A percentile compares a stretch with the other conserved stretches of the same genome.
phyloP scores from a whole-genome alignment of 2,797 vertebrate genomes.

The Mionectes olivaceus region DNA sequence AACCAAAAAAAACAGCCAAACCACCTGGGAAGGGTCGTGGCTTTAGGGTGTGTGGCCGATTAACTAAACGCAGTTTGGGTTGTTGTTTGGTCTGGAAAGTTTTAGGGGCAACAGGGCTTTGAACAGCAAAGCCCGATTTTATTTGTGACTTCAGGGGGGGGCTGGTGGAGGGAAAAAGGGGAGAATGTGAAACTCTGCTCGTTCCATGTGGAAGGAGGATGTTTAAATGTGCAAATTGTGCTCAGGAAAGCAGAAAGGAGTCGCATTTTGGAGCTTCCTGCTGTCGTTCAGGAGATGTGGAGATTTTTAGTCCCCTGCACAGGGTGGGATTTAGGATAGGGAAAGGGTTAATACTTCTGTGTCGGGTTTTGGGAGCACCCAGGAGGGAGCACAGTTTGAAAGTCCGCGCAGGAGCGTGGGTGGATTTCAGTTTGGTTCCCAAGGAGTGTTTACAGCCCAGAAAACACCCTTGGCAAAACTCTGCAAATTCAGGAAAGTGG shows the following conservation, averaged over 20 bases:
- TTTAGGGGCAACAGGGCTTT: neutral
- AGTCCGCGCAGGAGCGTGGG: neutral
- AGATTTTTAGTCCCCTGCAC: neutral
- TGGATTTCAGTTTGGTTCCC: neutral
- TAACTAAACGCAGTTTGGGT: neutral
- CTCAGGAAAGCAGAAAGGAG: neutral
- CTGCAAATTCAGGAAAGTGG: neutral
- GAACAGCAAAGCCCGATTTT: neutral
- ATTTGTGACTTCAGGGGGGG: neutral
- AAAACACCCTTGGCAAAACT: neutral
- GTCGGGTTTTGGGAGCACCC: neutral
- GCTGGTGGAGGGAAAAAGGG: neutral
- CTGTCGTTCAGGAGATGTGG: fast-evolving
- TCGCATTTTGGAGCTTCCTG: neutral
- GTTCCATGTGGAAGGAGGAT: neutral
- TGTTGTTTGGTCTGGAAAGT: neutral
- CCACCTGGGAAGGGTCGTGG: neutral
- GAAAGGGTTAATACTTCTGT: neutral
- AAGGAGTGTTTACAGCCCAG: neutral
- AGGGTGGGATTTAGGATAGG: neutral
- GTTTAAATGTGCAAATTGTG: conserved; percentile 25
- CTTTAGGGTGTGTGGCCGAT: neutral
- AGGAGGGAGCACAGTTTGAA: neutral
- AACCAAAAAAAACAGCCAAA: neutral
- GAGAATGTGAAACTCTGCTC: neutral